Conservation (phyloP, 2,797 vertebrate species). For the Gymnodraco acuticeps region DNA sequence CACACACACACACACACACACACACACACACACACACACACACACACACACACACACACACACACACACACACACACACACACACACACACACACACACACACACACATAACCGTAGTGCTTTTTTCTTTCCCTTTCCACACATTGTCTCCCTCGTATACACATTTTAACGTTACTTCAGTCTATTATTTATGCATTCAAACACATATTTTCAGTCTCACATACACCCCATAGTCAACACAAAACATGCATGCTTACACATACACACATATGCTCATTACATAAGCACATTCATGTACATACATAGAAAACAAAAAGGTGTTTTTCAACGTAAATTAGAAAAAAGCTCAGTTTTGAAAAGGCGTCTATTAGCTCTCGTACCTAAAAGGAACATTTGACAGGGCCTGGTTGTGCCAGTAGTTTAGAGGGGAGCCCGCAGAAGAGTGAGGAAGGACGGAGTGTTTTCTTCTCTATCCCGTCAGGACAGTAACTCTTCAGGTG, state of each 20-base stretch:
- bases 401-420: constrained; percentile 83
- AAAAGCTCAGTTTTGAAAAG: constrained; percentile 83
- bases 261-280: constrained; percentile 42
- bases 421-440: constrained; percentile 79
- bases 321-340: constrained; percentile 85
- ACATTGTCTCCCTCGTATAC: constrained; percentile 17
- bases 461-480: constrained; percentile 66
- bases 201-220: constrained; percentile 23
- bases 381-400: constrained; percentile 70
- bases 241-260: constrained; percentile 29
- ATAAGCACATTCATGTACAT: constrained; percentile 62
- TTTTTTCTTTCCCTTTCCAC: constrained; percentile 55
- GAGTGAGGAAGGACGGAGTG: constrained; percentile 81
- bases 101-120: constrained; percentile 72
- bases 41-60: constrained; percentile 64
- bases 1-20: constrained; percentile 65
- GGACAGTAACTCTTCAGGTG: constrained; percentile 69
- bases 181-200: constrained; percentile 55
- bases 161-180: constrained; percentile 39
- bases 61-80: constrained; percentile 37
- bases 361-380: constrained; percentile 84
- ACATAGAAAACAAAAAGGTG: constrained; percentile 85
- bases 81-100: constrained; percentile 8
- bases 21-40: constrained; percentile 66
- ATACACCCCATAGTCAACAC: constrained; percentile 25